Conservation (phyloP, 2,113 vertebrate genomes). For the crab-eating macaque (Macaca fascicularis) region T2T-MFA8v1.1 NC_088378.1:172029001-172029500, state of each 20-base stretch:
- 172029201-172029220: neutral
- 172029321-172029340: neutral
- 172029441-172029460: accelerated
- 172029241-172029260: neutral
- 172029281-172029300: neutral
- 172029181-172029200: neutral
- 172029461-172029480: accelerated
- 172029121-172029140: too few relatives aligned
- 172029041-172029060: neutral
- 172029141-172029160: neutral
- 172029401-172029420: too few relatives aligned
- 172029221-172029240: neutral
- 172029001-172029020: neutral
- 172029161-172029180: neutral
- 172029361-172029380: neutral
- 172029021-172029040: neutral
- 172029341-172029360: neutral
- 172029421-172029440: neutral
- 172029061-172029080: neutral
- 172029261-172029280: neutral
- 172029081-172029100: neutral
- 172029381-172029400: neutral
- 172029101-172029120: neutral
- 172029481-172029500: accelerated
- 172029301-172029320: neutral